Percentiles rank a stretch among this genome's conserved stretches.
phyloP scores from a whole-genome alignment of 2,113 vertebrate genomes.

The Peromyscus polionotus region DNA sequence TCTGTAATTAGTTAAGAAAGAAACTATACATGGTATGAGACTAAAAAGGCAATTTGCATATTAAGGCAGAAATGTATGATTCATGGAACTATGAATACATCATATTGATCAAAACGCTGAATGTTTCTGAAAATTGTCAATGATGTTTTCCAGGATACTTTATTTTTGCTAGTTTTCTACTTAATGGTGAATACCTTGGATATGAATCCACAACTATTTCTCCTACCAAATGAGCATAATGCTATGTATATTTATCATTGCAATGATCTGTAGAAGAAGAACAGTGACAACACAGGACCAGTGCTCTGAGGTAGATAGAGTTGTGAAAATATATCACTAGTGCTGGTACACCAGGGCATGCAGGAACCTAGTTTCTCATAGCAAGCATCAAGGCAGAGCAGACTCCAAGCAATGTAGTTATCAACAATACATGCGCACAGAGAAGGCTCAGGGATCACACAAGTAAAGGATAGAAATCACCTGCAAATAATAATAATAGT shows the following conservation, averaged over 20 bases:
- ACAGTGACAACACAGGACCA: not conserved
- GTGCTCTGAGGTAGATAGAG: not conserved
- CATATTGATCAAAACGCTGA: not conserved
- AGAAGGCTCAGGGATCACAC: not conserved
- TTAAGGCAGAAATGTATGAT: not conserved
- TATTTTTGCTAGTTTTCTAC: not conserved
- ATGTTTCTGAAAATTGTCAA: not conserved
- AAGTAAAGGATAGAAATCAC: not conserved
- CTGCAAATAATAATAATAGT: not conserved
- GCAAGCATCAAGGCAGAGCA: not conserved
- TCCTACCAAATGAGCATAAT: not conserved
- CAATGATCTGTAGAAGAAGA: not conserved
- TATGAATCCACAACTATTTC: not conserved
- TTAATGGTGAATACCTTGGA: too few species aligned
- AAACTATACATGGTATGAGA: not conserved
- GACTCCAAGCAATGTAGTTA: not conserved
- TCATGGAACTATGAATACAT: not conserved
- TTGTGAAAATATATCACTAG: not conserved
- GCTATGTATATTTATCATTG: not conserved
- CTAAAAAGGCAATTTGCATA: not conserved
- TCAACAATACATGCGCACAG: not conserved
- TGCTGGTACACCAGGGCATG: too few species aligned
- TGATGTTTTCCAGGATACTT: not conserved
- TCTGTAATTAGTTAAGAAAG: constrained; percentile 2
- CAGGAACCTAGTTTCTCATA: not conserved